Evolutionary conservation across 2,797 vertebrate genomes (phyloP).

Genomic region (Chaenodraco wilsoni): DNA sequence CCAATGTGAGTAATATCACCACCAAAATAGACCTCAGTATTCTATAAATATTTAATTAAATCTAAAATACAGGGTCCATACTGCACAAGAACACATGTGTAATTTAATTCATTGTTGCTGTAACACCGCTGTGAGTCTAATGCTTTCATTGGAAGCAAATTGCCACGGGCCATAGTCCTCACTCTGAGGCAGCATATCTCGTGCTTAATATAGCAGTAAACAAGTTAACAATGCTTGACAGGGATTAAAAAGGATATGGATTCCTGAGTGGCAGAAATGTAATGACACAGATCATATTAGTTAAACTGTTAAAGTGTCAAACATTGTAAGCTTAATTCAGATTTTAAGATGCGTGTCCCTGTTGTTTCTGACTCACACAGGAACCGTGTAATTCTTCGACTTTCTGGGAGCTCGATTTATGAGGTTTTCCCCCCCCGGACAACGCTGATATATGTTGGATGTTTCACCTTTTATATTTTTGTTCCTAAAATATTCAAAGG

Average conservation of each 20-base stretch:
- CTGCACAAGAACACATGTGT: slow-evolving; percentile 38
- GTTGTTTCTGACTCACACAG: slow-evolving; percentile 3
- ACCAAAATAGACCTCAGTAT: slow-evolving; percentile 41
- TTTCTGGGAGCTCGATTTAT: slow-evolving; percentile 21
- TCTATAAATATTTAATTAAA: slow-evolving; percentile 73
- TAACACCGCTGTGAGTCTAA: slow-evolving; percentile 44
- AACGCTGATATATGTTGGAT: background rate
- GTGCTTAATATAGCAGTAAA: slow-evolving; percentile 74
- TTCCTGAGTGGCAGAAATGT: slow-evolving; percentile 64
- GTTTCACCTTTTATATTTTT: slow-evolving; percentile 39
- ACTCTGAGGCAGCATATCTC: slow-evolving; percentile 54
- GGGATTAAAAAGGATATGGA: slow-evolving; percentile 68
- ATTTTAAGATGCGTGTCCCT: slow-evolving; percentile 23
- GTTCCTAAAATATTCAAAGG: slow-evolving; percentile 45
- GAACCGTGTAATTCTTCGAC: slow-evolving; percentile 27
- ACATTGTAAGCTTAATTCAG: slow-evolving; percentile 38
- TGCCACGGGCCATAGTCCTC: slow-evolving; percentile 51
- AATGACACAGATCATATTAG: slow-evolving; percentile 69
- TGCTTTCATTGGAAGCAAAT: slow-evolving; percentile 63
- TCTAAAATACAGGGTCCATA: slow-evolving; percentile 46
- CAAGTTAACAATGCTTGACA: slow-evolving; percentile 77
- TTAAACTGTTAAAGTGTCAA: slow-evolving; percentile 55
- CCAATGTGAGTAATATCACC: slow-evolving; percentile 47
- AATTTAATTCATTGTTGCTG: slow-evolving; percentile 57
- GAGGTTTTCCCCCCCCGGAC: background rate